Evolutionary conservation across 2,888 invertebrate species (phyloP).

Genomic region (Troides aeacus): DNA sequence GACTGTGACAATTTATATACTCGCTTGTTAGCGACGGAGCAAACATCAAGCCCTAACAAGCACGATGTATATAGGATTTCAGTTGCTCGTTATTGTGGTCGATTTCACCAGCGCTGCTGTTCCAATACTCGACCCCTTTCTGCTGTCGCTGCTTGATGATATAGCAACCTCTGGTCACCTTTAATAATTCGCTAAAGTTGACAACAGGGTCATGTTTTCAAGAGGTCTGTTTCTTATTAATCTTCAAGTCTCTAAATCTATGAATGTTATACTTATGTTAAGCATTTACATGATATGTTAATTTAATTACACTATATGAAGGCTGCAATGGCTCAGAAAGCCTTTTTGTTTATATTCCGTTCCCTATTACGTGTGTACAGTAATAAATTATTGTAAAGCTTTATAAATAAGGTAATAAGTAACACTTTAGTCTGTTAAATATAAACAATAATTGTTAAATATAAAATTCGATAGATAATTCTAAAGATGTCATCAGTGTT

Average conservation of each 20-base stretch:
- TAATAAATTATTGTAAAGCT: too few species aligned
- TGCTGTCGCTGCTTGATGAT: constrained; percentile 7
- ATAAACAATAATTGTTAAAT: too few species aligned
- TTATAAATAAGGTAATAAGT: too few species aligned
- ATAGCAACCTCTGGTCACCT: constrained; percentile 12
- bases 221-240: not conserved
- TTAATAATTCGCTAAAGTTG: constrained; percentile 14
- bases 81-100: constrained; percentile 40
- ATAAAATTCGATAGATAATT: too few species aligned
- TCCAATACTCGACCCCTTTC: constrained; percentile 21
- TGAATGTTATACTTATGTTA: too few species aligned
- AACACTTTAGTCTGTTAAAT: too few species aligned
- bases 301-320: too few species aligned
- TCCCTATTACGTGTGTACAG: too few species aligned
- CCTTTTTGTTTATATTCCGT: too few species aligned
- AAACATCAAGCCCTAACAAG: constrained; percentile 26
- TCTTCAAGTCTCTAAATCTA: not conserved
- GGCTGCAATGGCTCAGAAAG: too few species aligned
- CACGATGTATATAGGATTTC: constrained; percentile 29
- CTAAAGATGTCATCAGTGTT: too few species aligned
- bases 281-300: too few species aligned
- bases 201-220: not conserved
- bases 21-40: constrained; percentile 22
- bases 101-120: constrained; percentile 21
- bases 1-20: constrained; percentile 27